Conservation (phyloP, 92 coral and sea anemone species). For the Epizoanthus stellaris region DNA sequence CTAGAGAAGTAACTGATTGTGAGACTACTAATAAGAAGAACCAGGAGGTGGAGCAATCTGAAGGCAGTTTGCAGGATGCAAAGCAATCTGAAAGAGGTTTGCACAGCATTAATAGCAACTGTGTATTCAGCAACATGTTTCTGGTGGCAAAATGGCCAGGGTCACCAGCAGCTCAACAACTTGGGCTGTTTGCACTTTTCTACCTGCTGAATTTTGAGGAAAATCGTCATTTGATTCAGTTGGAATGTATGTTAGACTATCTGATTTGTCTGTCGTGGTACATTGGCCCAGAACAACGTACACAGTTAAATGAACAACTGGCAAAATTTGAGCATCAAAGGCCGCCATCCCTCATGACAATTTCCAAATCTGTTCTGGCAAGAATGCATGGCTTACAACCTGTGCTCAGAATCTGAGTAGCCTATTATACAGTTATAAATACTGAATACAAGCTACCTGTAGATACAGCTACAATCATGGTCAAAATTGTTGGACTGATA, state of each 20-base stretch:
- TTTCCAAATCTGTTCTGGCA: constrained; percentile 66
- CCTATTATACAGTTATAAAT: too few relatives aligned
- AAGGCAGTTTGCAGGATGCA: too few relatives aligned
- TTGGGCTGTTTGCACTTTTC: constrained; percentile 69
- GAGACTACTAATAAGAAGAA: too few relatives aligned
- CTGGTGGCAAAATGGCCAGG: constrained; percentile 48
- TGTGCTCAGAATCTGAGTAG: constrained; percentile 8
- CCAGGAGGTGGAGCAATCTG: too few relatives aligned
- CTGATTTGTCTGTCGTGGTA: constrained; percentile 71
- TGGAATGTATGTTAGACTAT: constrained; percentile 63
- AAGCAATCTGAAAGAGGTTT: too few relatives aligned
- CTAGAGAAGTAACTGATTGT: too few relatives aligned
- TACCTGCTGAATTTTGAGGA: constrained; percentile 55
- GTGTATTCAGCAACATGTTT: too few relatives aligned
- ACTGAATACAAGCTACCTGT: too few relatives aligned
- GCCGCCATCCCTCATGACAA: constrained; percentile 58
- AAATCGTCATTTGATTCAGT: constrained; percentile 47
- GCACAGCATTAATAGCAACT: too few relatives aligned
- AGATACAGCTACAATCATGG: too few relatives aligned
- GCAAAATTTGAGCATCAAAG: neutral
- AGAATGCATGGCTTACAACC: constrained; percentile 55
- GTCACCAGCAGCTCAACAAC: constrained; percentile 58
- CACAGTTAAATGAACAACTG: constrained; percentile 13
- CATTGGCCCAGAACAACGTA: neutral
- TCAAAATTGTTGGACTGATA: too few relatives aligned